These are phyloP conservation scores for Okamejei kenojei DNA, from an alignment of 2,797 vertebrate species.

Conservation along the genomic window DNA sequence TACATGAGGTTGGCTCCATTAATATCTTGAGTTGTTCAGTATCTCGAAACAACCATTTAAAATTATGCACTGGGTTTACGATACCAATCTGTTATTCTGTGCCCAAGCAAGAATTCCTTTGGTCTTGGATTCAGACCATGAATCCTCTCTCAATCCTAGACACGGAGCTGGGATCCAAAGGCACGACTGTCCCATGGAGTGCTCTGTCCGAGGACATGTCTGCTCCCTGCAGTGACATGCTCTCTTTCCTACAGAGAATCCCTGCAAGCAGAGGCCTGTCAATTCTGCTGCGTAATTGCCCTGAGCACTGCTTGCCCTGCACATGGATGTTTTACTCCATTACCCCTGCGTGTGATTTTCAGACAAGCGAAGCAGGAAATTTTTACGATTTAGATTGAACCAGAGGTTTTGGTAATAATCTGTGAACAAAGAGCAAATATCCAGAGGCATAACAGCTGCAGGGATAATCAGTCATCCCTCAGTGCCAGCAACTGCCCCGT, in stretches of 20 bases:
- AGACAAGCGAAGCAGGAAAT: background rate
- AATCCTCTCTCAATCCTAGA: background rate
- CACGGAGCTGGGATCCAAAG: background rate
- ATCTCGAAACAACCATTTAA: background rate
- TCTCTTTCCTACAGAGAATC: background rate
- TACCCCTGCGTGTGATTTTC: background rate
- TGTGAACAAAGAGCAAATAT: slow-evolving; percentile 27
- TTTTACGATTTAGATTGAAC: background rate
- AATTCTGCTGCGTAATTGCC: background rate
- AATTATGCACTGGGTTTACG: too few relatives aligned
- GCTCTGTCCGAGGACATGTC: background rate
- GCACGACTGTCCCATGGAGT: background rate
- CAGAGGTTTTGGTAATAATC: slow-evolving; percentile 24
- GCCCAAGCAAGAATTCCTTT: too few relatives aligned
- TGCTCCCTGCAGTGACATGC: too few relatives aligned
- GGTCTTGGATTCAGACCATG: background rate
- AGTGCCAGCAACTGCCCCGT: slow-evolving; percentile 17
- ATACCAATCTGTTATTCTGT: too few relatives aligned
- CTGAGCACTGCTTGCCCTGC: background rate
- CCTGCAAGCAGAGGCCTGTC: background rate
- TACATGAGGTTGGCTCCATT: background rate
- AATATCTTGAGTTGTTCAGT: background rate
- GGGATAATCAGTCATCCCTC: slow-evolving; percentile 17
- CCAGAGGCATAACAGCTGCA: slow-evolving; percentile 12
- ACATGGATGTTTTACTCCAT: background rate